Evolutionary conservation across 2,888 invertebrate genomes (phyloP).

Genomic region (Nebria salina): DNA sequence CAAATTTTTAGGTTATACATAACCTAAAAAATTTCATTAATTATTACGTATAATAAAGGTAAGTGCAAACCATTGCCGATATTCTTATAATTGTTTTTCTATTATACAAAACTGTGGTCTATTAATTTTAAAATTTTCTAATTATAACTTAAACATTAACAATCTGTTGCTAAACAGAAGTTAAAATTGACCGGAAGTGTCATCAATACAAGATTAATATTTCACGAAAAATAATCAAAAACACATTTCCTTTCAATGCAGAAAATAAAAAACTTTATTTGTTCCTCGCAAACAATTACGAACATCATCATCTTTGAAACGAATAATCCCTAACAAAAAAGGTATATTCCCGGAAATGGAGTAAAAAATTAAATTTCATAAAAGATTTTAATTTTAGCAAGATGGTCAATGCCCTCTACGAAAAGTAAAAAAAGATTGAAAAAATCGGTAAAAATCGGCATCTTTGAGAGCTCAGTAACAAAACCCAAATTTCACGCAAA

Average conservation of each 20-base stretch:
- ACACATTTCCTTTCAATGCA: neutral
- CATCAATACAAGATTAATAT: too few species aligned
- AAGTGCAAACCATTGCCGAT: too few species aligned
- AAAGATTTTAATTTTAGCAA: constrained; percentile 13
- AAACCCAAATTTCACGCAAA: neutral
- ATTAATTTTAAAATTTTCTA: too few species aligned
- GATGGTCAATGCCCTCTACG: constrained; percentile 10
- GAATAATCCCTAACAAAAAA: neutral
- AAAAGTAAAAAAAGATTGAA: neutral
- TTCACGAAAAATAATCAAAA: too few species aligned
- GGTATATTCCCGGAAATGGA: constrained; percentile 7
- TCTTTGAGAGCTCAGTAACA: constrained; percentile 9
- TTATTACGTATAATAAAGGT: too few species aligned
- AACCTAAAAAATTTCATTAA: too few species aligned
- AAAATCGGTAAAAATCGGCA: constrained; percentile 7
- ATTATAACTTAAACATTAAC: too few species aligned
- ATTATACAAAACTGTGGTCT: too few species aligned
- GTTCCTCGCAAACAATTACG: neutral
- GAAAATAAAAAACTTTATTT: neutral
- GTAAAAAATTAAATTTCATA: constrained; percentile 9
- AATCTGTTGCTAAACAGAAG: too few species aligned
- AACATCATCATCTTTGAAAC: neutral
- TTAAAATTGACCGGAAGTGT: too few species aligned
- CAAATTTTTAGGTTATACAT: too few species aligned
- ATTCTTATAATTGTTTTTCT: too few species aligned